Conservation (phyloP, 2,797 vertebrate species). For the Lagodon rhomboides region DNA sequence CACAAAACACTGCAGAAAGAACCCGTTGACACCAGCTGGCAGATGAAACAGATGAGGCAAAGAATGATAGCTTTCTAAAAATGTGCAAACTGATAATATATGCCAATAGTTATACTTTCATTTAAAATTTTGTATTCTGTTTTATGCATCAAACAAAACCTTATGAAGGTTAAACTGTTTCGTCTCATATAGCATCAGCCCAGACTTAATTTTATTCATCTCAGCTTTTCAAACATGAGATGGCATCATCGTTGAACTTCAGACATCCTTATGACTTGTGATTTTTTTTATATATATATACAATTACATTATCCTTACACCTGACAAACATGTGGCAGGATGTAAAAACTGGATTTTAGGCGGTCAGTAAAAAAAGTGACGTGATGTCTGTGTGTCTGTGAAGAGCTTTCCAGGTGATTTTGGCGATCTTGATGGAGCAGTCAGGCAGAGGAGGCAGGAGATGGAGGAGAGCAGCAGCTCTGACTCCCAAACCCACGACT, state of each 20-base stretch:
- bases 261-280: too few relatives aligned
- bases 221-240: too few relatives aligned
- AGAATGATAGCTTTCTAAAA: not conserved
- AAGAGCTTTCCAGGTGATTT: constrained; percentile 90
- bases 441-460: constrained; percentile 83
- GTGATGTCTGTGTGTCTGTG: not conserved
- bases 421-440: constrained; percentile 88
- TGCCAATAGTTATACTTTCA: too few relatives aligned
- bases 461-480: constrained; percentile 94
- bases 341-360: not conserved
- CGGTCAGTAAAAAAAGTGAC: not conserved
- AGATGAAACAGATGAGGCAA: not conserved
- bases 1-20: not conserved
- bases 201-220: too few relatives aligned
- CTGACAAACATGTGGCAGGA: not conserved
- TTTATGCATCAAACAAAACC: too few relatives aligned
- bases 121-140: too few relatives aligned
- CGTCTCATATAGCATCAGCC: too few relatives aligned
- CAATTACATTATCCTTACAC: not conserved
- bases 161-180: too few relatives aligned
- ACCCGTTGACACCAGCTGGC: not conserved
- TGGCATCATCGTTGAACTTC: too few relatives aligned
- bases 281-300: not conserved
- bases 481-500: constrained; percentile 91
- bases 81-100: not conserved